Evolutionary conservation across 2,113 vertebrate genomes (phyloP), one percentile per base, ranked within the genome.

Genomic region (Oncorhynchus clarkii): DNA sequence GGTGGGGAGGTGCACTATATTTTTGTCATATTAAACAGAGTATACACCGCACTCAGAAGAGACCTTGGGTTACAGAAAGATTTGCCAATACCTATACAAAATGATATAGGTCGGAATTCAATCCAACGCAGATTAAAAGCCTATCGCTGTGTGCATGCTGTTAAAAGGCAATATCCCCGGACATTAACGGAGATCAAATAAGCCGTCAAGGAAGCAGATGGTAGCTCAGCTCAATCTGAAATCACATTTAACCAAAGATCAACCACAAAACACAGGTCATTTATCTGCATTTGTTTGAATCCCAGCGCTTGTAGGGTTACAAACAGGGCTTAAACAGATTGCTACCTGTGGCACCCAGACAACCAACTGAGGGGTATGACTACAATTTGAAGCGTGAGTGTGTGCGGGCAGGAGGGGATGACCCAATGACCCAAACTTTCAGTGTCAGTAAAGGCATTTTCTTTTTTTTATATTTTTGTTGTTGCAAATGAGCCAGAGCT

Each of bases 371-470:
- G 68, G 80, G 67, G 73, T 65, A 20, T 27, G 39, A 45, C 26
- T 34, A 68, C 65, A 29, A 51, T 80, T 18, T 54, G 51, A 54
- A 54, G 51, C 51, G 16, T 62, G 7, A 62, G n/a, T 74, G 48
- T 78, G 73, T 31, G 51, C 24, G 67, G 22, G n/a, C 66, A 82
- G 73, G 62, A 39, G 2, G 66, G 12, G 67, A 16, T n/a, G 67
- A 68, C 27, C 18, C 26, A 68, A 69, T 60, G 31, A 80, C 73
- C 80, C 75, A 27, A 73, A 75, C 69, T 20, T 79, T 86, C 86
- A 88, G 82, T 89, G 83, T 86, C 79, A 78, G 76, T 67, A 26
- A 82, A 87, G 83, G 84, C 80, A 84, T 66, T 34, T 1, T 31
- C 5, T 31, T 31, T 31, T 4, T 5, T 5, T 31, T 31, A 0